Conservation (phyloP, 1,140 invertebrate species). For the Aricia agestis region DNA sequence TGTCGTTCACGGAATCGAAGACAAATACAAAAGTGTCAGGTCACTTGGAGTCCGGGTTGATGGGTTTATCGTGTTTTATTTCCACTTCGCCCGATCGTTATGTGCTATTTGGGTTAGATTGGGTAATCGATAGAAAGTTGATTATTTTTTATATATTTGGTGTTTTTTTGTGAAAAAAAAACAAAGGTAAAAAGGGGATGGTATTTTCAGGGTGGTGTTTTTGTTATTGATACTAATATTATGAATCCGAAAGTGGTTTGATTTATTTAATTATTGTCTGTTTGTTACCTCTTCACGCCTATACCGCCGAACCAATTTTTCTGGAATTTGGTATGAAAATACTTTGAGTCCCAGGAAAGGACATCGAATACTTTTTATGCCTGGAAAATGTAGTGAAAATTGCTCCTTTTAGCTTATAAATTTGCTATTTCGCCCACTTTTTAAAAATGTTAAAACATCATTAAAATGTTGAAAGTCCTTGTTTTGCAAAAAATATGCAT, state of each 20-base stretch:
- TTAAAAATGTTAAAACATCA: neutral
- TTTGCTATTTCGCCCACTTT: neutral
- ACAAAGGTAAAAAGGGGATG: too few relatives aligned
- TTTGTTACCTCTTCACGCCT: too few relatives aligned
- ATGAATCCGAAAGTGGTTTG: too few relatives aligned
- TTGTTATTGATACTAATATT: too few relatives aligned
- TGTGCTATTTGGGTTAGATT: neutral
- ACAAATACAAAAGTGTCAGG: constrained; percentile 25
- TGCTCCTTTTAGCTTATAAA: neutral
- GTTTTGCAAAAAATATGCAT: neutral
- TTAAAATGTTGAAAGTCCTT: neutral
- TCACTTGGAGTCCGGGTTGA: constrained; percentile 14
- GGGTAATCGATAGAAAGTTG: neutral
- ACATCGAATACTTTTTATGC: too few relatives aligned
- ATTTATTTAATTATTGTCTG: too few relatives aligned
- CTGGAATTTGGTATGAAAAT: too few relatives aligned
- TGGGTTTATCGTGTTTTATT: constrained; percentile 6
- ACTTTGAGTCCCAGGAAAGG: too few relatives aligned
- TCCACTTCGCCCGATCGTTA: neutral
- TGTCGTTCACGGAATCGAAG: constrained; percentile 22
- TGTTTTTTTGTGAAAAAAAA: neutral
- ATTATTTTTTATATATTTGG: neutral
- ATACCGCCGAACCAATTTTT: too few relatives aligned
- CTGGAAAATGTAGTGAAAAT: too few relatives aligned
- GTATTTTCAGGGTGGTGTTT: too few relatives aligned